A percentile compares a stretch with the other conserved stretches of the same genome.
phyloP scores from a whole-genome alignment of 2,113 vertebrate species.

The Hydrolagus affinis region DNA sequence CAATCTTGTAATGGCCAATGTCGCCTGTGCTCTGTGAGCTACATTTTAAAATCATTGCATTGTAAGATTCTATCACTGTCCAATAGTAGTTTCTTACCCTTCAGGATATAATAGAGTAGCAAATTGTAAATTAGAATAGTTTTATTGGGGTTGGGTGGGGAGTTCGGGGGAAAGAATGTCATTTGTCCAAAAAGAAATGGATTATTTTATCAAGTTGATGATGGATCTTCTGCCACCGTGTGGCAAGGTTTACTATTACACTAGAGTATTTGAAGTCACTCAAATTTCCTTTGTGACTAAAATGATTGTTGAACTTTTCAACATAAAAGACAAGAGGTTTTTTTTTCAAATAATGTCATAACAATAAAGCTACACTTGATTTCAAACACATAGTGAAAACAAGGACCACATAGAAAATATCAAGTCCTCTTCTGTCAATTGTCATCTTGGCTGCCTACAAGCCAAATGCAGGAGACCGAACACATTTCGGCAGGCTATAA shows the following conservation, averaged over 20 bases:
- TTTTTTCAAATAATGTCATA: background rate
- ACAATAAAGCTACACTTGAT: background rate
- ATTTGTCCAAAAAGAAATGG: background rate
- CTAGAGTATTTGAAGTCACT: background rate
- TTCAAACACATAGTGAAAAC: background rate
- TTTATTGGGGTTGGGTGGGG: background rate
- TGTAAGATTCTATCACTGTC: background rate
- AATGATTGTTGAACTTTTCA: conserved; percentile 19
- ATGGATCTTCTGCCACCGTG: background rate
- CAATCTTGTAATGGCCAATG: too few species aligned
- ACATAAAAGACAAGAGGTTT: background rate
- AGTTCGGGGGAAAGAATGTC: background rate
- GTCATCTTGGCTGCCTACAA: background rate
- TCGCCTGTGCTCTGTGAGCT: background rate
- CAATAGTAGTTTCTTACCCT: background rate
- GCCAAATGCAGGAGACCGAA: background rate
- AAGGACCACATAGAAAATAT: conserved; percentile 1
- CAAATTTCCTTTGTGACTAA: background rate
- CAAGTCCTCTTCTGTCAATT: background rate
- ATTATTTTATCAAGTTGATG: background rate
- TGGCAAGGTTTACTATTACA: background rate
- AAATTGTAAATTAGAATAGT: background rate
- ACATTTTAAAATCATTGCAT: background rate
- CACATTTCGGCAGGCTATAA: background rate
- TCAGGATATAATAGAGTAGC: background rate